Conservation (phyloP, 2,888 invertebrate genomes). For the Copidosoma aretas region DNA sequence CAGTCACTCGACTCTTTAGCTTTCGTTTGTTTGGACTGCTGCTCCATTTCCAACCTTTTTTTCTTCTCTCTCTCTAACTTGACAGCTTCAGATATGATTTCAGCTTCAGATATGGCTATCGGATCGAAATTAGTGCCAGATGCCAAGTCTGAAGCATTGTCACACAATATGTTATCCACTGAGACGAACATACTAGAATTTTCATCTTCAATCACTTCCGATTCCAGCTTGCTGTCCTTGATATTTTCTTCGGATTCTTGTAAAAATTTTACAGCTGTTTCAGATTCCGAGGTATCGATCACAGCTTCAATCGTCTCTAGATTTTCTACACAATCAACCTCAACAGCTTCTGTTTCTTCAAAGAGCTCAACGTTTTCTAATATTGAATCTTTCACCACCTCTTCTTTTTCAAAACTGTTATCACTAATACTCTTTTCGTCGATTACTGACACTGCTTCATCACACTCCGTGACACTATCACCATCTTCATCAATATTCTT, state of each 20-base stretch:
- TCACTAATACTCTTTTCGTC: background rate
- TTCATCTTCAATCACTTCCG: conserved; percentile 44
- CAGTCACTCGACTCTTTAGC: conserved; percentile 9
- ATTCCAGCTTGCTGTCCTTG: conserved; percentile 55
- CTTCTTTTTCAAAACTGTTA: conserved; percentile 1
- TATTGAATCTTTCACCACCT: conserved; percentile 8
- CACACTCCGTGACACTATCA: too few species aligned
- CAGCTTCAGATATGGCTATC: conserved; percentile 60
- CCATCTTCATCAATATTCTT: too few species aligned
- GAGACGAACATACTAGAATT: conserved; percentile 48
- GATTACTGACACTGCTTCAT: background rate
- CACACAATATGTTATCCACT: conserved; percentile 47
- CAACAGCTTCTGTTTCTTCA: conserved; percentile 9
- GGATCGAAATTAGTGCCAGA: conserved; percentile 47
- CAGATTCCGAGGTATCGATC: conserved; percentile 56
- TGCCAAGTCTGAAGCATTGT: conserved; percentile 47
- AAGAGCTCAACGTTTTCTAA: background rate
- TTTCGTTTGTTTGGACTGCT: conserved; percentile 41
- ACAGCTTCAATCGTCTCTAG: background rate
- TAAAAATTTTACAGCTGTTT: conserved; percentile 58
- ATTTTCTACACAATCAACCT: background rate
- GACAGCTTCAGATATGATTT: conserved; percentile 59
- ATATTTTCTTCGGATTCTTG: conserved; percentile 61
- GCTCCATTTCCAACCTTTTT: conserved; percentile 43
- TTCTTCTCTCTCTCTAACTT: conserved; percentile 57